Percentiles rank a stretch among this genome's conserved stretches.
phyloP scores from a whole-genome alignment of 1,140 invertebrate species.

The Eumeta japonica region DNA sequence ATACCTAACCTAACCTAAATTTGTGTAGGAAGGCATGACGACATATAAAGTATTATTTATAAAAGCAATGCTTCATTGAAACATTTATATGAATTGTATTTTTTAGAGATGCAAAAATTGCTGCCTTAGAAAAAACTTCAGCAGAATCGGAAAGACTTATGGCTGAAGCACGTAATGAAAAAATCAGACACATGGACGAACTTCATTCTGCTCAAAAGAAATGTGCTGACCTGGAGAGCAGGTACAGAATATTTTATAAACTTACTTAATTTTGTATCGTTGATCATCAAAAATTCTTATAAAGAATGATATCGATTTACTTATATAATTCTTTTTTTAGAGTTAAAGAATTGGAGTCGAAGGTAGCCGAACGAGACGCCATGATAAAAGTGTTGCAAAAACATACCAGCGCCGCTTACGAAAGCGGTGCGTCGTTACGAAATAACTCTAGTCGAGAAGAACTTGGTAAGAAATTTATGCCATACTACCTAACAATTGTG shows the following conservation, averaged over 20 bases:
- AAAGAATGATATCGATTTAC: neutral
- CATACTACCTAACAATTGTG: too few species aligned
- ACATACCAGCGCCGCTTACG: conserved; percentile 64
- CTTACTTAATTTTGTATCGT: neutral
- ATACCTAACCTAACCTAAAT: too few species aligned
- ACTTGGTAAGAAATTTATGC: conserved; percentile 29
- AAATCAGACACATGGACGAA: conserved; percentile 85
- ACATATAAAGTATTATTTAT: too few species aligned
- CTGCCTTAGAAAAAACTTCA: conserved; percentile 80
- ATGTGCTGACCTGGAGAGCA: conserved; percentile 75
- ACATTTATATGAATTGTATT: too few species aligned
- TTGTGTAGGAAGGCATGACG: too few species aligned
- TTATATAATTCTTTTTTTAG: conserved; percentile 44
- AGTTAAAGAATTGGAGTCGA: conserved; percentile 84
- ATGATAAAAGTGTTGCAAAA: conserved; percentile 88
- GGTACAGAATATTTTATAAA: conserved; percentile 21
- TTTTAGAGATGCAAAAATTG: conserved; percentile 79
- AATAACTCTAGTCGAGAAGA: conserved; percentile 55
- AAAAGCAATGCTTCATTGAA: too few species aligned
- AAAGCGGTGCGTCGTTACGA: conserved; percentile 46
- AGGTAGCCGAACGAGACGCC: conserved; percentile 83
- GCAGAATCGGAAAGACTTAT: conserved; percentile 85
- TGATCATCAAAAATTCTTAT: too few species aligned
- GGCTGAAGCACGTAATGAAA: conserved; percentile 80
- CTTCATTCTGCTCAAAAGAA: conserved; percentile 81